Base-by-base conservation (phyloP, 2,888 invertebrate genomes). In the Falcaria lacertinaria region DNA sequence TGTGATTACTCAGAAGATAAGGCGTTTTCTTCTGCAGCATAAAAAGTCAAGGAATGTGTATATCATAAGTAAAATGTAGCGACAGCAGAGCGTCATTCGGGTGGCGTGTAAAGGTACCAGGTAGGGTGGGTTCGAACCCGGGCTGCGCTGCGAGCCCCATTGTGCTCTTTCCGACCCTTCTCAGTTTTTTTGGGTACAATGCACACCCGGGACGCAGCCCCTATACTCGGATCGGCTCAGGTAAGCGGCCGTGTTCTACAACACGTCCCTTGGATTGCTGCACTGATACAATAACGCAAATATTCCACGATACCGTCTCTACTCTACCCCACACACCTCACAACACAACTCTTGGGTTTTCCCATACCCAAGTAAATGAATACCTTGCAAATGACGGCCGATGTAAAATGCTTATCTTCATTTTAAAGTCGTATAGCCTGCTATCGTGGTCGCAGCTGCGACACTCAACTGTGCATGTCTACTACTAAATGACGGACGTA, bases 141-240 rank as follows among this genome's bases (percentile, higher is more conserved):
- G 58, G 53, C 59, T 47, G 53, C 48, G 76, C 61, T 59, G 60
- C 52, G 58, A 54, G 65, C 60, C 54, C 73, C 65, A 76, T 82
- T 80, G 81, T 86, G 71, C 63, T 62, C 57, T 60, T 57, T 56
- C 60, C 76, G 84, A 83, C 87, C 88, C 86, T 85, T 74, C 74
- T 74, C 75, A 64, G 66, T 85, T 88, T 88, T 87, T 88, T 87
- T 80, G 65, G 68, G 60, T 60, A 80, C 82, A 80, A 80, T 78
- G 67, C 73, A 75, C 69, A 69, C 69, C 70, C 72, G 74, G 73
- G 65, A 72, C 66, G 70, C 76, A 71, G 73, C 78, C 83, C 82
- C 71, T 71, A 63, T 54, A 49, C 33, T 64, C 50, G 69, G 63
- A 57, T 56, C 52, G 52, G 65, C 63, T 74, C 88, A 87, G 87